Percentiles rank a stretch among this genome's conserved stretches.
phyloP scores from a whole-genome alignment of 1,140 invertebrate genomes.

The Drosophila trapezifrons region DNA sequence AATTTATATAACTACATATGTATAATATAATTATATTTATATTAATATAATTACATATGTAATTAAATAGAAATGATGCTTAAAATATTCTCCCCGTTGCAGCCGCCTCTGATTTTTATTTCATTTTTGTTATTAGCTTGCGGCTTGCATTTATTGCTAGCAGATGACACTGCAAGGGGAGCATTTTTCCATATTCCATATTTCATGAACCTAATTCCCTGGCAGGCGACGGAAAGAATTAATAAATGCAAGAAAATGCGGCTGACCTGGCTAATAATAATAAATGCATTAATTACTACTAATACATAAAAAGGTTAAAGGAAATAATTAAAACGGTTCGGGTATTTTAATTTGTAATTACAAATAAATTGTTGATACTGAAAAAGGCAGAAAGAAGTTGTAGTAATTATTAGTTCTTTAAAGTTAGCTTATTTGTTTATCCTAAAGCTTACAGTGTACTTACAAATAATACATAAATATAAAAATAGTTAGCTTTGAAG shows the following conservation, averaged over 20 bases:
- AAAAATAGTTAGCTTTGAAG: too few species aligned
- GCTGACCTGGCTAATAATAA: not conserved
- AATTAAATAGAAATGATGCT: not conserved
- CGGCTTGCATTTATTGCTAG: conserved; percentile 59
- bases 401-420: too few species aligned
- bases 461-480: too few species aligned
- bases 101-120: not conserved
- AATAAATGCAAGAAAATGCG: conserved; percentile 2
- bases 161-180: conserved; percentile 49
- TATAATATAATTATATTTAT: too few species aligned
- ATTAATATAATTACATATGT: too few species aligned
- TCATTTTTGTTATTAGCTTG: conserved; percentile 32
- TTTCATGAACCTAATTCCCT: conserved; percentile 11
- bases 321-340: too few species aligned
- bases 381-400: too few species aligned
- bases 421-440: too few species aligned
- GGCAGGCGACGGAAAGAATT: not conserved
- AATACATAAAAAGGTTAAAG: not conserved
- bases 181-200: conserved; percentile 1
- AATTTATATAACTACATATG: too few species aligned
- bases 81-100: conserved; percentile 35
- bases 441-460: too few species aligned
- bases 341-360: too few species aligned
- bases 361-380: not conserved
- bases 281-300: not conserved